Evolutionary conservation across 2,888 invertebrate genomes (phyloP), one percentile per base, ranked within the genome.

Genomic region (Orthosia cruda): DNA sequence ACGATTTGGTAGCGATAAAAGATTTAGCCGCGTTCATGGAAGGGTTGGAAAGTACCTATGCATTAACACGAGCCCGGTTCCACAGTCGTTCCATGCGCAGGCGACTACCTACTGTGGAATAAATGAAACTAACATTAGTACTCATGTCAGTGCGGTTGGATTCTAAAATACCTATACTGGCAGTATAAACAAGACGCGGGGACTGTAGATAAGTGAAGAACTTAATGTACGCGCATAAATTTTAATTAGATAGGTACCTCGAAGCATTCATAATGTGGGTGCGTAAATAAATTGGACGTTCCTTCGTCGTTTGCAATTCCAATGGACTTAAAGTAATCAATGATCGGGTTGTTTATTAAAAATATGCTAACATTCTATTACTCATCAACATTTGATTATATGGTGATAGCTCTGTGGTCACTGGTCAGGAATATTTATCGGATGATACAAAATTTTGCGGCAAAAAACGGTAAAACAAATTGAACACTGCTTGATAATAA

Each of bases 1-100:
- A 93, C 94, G 96, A 96, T 96, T 95, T 94, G 91, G 95, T 93
- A 92, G 91, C 94, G 96, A 96, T 96, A 96, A 95, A 94, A 94
- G 93, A 93, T 95, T 94, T 93, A 92, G 91, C 87, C 89, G 90
- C 89, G 80, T 82, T 82, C 80, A 82, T 90, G 86, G 85, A 89
- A 89, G 87, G 90, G 87, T 89, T 89, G 86, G 85, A 86, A 85
- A 87, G 87, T 85, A 80, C 80, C 83, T 81, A 88, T 83, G 88
- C 87, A 91, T 92, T 92, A 90, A 89, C 89, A 85, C 88, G 85
- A 81, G 82, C 81, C 85, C 77, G 81, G 86, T 86, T 87, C 23
- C 58, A 79, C 59, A 80, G 54, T 74, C 47, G 79, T 67, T 82
- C 77, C 57, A 61, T 52, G 55, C 55, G 13, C 45, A 54, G 20